Evolutionary conservation across 2,888 invertebrate genomes (phyloP).

Genomic region (Oligia fasciuncula): DNA sequence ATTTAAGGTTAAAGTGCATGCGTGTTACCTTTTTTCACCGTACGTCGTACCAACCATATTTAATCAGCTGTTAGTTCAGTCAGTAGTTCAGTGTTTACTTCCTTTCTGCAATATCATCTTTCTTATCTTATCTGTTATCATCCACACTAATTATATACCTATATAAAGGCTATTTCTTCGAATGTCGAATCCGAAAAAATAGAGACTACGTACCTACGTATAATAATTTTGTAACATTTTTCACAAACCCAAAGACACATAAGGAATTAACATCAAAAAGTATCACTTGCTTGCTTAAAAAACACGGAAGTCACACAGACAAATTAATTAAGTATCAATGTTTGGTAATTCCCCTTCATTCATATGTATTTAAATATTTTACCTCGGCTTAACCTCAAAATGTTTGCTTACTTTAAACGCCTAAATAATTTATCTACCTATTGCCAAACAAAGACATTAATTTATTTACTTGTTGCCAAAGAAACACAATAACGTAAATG

Average conservation of each 20-base stretch:
- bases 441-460: background rate
- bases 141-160: background rate
- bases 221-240: background rate
- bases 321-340: background rate
- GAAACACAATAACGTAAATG: conserved; percentile 19
- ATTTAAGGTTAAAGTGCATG: background rate
- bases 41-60: background rate
- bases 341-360: conserved; percentile 49
- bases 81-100: background rate
- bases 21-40: background rate
- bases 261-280: background rate
- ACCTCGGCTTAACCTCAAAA: conserved; percentile 22
- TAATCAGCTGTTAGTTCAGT: background rate
- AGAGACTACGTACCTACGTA: no score
- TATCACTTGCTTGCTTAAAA: conserved; percentile 9
- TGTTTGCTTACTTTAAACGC: conserved; percentile 24
- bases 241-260: background rate
- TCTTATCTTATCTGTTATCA: background rate
- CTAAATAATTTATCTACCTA: conserved; percentile 34
- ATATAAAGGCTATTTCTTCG: background rate
- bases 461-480: conserved; percentile 3
- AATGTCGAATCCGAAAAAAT: background rate
- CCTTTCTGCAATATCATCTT: background rate
- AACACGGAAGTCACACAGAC: conserved; percentile 41
- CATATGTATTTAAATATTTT: conserved; percentile 12